phyloP scores from a whole-genome alignment of 2,797 vertebrate species.

The Rhincodon typus region DNA sequence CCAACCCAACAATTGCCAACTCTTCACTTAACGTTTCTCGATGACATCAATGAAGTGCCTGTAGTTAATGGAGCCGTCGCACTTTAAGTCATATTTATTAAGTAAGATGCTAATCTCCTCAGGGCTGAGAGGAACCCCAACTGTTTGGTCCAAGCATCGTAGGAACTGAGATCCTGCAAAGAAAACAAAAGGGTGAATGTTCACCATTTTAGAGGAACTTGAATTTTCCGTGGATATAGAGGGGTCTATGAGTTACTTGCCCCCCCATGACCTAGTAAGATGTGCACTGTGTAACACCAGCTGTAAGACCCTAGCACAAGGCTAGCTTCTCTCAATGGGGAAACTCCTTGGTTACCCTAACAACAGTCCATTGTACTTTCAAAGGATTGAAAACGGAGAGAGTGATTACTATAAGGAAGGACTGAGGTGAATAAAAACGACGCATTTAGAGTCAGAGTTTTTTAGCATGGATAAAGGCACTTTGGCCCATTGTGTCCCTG shows the following conservation, averaged over 20 bases:
- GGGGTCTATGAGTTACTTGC: too few species aligned
- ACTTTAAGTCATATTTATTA: conserved; percentile 26
- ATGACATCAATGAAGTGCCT: conserved; percentile 1
- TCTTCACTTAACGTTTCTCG: not conserved
- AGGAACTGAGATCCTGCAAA: conserved; percentile 23
- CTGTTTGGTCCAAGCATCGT: conserved; percentile 30
- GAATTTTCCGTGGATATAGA: not conserved
- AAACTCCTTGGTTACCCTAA: not conserved
- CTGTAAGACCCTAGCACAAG: not conserved
- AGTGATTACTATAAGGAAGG: not conserved
- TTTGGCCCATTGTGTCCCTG: too few species aligned
- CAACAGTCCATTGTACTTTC: too few species aligned
- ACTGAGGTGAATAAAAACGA: not conserved
- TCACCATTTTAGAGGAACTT: not conserved
- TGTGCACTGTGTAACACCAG: too few species aligned
- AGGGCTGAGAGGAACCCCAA: not conserved
- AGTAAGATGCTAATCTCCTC: not conserved
- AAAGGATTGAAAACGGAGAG: not conserved
- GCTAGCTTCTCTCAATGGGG: not conserved
- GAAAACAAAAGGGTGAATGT: not conserved
- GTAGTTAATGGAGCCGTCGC: conserved; percentile 24
- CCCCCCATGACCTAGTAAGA: not conserved
- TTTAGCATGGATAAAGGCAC: too few species aligned
- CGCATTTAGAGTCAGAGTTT: too few species aligned
- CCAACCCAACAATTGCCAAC: not conserved